Conservation (phyloP, 2,888 invertebrate genomes). For the Catocala fraxini region DNA sequence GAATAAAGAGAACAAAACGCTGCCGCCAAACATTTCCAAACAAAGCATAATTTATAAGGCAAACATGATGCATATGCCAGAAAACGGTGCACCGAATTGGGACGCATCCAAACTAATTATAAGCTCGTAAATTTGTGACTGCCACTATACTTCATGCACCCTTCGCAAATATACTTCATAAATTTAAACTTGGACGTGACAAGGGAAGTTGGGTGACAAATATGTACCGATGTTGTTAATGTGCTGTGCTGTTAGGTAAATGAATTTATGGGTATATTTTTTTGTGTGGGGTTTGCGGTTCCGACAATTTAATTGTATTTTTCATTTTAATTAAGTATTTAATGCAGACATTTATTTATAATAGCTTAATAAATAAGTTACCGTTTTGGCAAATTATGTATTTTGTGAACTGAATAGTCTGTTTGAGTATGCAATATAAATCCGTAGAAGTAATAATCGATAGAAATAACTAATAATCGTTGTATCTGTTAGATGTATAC, state of each 20-base stretch:
- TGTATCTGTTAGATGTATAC: too few species aligned
- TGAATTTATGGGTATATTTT: conserved; percentile 33
- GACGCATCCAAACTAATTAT: conserved; percentile 75
- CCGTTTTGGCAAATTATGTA: too few species aligned
- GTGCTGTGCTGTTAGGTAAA: conserved; percentile 30
- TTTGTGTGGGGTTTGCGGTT: conserved; percentile 17
- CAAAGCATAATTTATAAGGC: conserved; percentile 32
- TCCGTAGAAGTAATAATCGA: too few species aligned
- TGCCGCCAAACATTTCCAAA: conserved; percentile 14
- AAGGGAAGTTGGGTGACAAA: conserved; percentile 55
- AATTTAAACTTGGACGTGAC: conserved; percentile 56
- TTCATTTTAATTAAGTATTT: conserved; percentile 8
- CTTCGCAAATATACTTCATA: conserved; percentile 56
- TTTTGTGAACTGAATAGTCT: too few species aligned
- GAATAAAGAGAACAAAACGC: not conserved
- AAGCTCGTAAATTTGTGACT: conserved; percentile 64
- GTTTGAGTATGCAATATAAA: too few species aligned
- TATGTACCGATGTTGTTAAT: conserved; percentile 52
- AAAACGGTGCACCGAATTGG: conserved; percentile 60
- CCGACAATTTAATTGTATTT: conserved; percentile 18
- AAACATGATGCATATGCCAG: conserved; percentile 50
- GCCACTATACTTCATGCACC: conserved; percentile 55
- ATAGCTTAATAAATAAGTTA: not conserved
- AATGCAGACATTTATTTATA: conserved; percentile 4
- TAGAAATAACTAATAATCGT: too few species aligned